Evolutionary conservation across 1,140 invertebrate species (phyloP).

Genomic region (Elysia chlorotica): DNA sequence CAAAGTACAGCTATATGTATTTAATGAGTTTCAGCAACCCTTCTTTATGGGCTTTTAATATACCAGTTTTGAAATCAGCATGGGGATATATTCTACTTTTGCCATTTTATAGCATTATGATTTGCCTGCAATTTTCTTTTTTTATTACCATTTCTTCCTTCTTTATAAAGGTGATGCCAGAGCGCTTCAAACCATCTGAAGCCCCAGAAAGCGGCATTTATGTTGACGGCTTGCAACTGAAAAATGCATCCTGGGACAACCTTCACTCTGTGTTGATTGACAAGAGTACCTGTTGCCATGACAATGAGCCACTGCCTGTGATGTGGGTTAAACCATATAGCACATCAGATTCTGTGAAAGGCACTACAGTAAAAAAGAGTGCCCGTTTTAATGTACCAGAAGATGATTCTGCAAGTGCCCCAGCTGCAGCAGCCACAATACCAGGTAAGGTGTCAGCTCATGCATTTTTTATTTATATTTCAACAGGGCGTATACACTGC

Average conservation of each 20-base stretch:
- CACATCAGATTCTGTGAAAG: constrained; percentile 7
- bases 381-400: background rate
- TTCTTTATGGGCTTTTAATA: background rate
- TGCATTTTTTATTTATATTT: background rate
- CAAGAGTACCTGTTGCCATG: constrained; percentile 25
- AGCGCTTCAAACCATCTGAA: constrained; percentile 31
- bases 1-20: no score
- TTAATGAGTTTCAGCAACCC: no score
- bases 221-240: constrained; percentile 42
- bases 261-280: constrained; percentile 33
- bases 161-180: constrained; percentile 53
- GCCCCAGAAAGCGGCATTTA: constrained; percentile 46
- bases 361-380: background rate
- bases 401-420: background rate
- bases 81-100: background rate
- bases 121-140: background rate
- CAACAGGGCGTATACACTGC: background rate
- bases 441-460: background rate
- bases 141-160: constrained; percentile 11
- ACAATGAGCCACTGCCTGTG: constrained; percentile 37
- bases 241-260: constrained; percentile 55
- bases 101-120: background rate
- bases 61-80: background rate
- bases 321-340: constrained; percentile 56
- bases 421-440: background rate